Conservation (phyloP, 1,140 invertebrate genomes). For the Pogonus chalceus region DNA sequence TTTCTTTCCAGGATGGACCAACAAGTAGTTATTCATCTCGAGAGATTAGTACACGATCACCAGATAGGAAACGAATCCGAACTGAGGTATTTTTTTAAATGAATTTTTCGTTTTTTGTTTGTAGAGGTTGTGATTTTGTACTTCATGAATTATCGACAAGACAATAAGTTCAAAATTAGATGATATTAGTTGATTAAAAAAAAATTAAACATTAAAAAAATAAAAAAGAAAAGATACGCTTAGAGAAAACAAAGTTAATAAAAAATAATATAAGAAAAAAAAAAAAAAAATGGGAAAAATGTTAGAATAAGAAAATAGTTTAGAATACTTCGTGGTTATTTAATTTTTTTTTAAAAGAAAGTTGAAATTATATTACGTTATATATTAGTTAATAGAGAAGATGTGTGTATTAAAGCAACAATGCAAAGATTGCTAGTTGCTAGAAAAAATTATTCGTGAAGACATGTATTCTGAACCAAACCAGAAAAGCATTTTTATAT, state of each 20-base stretch:
- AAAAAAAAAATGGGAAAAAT: too few relatives aligned
- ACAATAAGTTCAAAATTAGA: conserved; percentile 1
- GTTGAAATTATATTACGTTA: too few relatives aligned
- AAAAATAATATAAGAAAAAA: too few relatives aligned
- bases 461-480: too few relatives aligned
- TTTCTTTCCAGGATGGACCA: conserved; percentile 23
- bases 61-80: conserved; percentile 29
- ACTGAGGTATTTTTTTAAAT: conserved; percentile 24
- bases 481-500: too few relatives aligned
- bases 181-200: conserved; percentile 6
- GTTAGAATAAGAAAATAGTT: too few relatives aligned
- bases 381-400: too few relatives aligned
- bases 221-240: too few relatives aligned
- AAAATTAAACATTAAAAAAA: conserved; percentile 8
- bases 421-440: not conserved
- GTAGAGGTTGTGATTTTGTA: conserved; percentile 12
- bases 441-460: not conserved
- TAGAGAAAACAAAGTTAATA: too few relatives aligned
- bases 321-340: too few relatives aligned
- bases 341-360: too few relatives aligned
- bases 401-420: too few relatives aligned
- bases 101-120: conserved; percentile 11
- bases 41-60: conserved; percentile 25
- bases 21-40: conserved; percentile 17
- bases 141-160: not conserved